These are phyloP conservation scores for Callithrix jacchus DNA, from an alignment of 2,113 vertebrate genomes.

Conservation along the genomic window DNA sequence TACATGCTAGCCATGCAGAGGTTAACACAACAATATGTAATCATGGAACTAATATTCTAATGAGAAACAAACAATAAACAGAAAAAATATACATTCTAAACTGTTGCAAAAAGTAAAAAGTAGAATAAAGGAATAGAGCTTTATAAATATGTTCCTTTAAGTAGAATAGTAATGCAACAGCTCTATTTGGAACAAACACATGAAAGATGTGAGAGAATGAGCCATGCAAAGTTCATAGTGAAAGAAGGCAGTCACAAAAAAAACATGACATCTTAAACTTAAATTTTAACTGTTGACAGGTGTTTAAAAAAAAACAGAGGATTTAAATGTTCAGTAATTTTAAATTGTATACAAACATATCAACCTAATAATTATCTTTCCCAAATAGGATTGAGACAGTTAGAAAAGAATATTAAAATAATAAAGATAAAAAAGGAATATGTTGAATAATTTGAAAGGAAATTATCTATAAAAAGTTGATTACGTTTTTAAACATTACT, in stretches of 20 bases:
- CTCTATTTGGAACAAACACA: neutral
- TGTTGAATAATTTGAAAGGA: neutral
- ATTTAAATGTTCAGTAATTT: neutral
- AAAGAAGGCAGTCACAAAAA: neutral
- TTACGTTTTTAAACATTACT: neutral
- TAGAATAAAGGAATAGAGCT: neutral
- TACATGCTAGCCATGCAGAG: neutral
- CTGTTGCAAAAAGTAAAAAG: neutral
- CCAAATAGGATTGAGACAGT: neutral
- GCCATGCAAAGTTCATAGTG: neutral
- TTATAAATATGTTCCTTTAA: neutral
- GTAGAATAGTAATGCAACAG: neutral
- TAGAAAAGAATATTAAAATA: neutral
- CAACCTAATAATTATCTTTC: neutral
- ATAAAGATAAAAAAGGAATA: slow-evolving; percentile 2
- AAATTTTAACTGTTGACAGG: neutral
- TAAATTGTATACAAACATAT: neutral
- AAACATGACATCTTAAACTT: neutral
- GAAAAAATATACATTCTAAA: neutral
- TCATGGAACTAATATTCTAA: neutral
- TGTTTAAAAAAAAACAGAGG: neutral
- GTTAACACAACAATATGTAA: neutral
- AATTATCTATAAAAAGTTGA: neutral
- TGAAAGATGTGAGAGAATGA: neutral
- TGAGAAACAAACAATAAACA: neutral